Base-by-base conservation (phyloP, 2,797 vertebrate genomes). In the Luscinia luscinia region DNA sequence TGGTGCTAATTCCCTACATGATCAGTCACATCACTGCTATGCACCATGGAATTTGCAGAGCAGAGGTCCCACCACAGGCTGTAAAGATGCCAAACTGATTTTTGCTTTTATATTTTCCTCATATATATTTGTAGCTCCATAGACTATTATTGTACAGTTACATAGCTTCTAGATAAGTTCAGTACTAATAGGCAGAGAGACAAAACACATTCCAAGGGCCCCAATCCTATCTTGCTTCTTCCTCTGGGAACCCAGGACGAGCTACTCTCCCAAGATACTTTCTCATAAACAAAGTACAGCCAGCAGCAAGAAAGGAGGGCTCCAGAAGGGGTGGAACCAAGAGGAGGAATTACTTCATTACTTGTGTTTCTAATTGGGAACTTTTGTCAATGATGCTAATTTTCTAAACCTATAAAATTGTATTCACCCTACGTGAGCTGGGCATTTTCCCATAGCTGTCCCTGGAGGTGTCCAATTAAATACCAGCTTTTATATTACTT, bases 361-460 rank as follows among this genome's bases (percentile, higher is more conserved):
- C 3, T 38, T n/a, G 22, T 38, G 9, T 6, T 52, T 67, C 38
- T 59, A 59, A 51, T 23, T n/a, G 12, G 27, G n/a, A 67, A 6
- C 38, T 51, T 30, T n/a, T 75, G n/a, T 32, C 28, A 45, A 27
- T 51, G 23, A 27, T 51, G 27, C 12, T 45, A 19, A 52, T 59
- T 67, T 59, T 9, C 2, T 45, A 51, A 45, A 51, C 2, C 19
- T 67, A 4, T 6, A 59, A 45, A 28, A 67, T 12, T 27, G 26
- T 23, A n/a, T 51, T 59, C 1, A 0, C 10, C 46, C 15, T 38
- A 1, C 1, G 0, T 38, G 62, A n/a, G 22, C 45, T 59, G 70
- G 19, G 15, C n/a, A 67, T 45, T 59, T 84, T 59, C n/a, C n/a
- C n/a, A 67, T 13, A 38, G 23, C n/a, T 52, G 15, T 7, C 27